These are phyloP conservation scores for Geococcyx californianus DNA, from an alignment of 2,113 vertebrate genomes.

Conservation along the genomic window DNA sequence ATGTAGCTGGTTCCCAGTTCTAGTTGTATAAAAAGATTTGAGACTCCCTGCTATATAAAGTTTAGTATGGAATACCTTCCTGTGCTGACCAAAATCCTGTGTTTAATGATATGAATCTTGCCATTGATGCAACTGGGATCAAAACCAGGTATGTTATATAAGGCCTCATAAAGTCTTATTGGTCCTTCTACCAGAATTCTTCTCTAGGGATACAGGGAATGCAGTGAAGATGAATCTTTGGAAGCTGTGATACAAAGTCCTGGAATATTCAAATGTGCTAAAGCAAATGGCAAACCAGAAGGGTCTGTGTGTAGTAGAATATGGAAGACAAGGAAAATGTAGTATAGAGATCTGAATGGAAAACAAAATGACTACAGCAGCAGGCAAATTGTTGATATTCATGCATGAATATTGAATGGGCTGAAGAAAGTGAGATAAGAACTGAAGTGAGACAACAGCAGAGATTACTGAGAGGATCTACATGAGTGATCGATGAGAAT, in stretches of 20 bases:
- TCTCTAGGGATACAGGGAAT: neutral
- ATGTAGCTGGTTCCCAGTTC: neutral
- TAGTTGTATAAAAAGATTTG: neutral
- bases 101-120: neutral
- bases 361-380: neutral
- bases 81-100: neutral
- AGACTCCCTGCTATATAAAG: neutral
- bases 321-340: neutral
- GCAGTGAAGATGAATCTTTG: neutral
- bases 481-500: neutral
- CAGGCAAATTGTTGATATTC: neutral
- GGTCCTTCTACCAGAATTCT: neutral
- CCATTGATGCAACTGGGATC: neutral
- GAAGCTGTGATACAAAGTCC: neutral
- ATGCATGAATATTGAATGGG: neutral
- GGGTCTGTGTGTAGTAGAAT: neutral
- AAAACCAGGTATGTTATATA: neutral
- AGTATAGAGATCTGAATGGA: neutral
- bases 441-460: neutral
- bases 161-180: neutral
- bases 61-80: neutral
- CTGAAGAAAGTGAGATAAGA: neutral
- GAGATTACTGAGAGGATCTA: neutral
- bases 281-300: neutral
- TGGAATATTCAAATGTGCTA: neutral